Evolutionary conservation across 1,140 invertebrate genomes (phyloP), one percentile per base, ranked within the genome.

Genomic region (Trichoplusia ni): DNA sequence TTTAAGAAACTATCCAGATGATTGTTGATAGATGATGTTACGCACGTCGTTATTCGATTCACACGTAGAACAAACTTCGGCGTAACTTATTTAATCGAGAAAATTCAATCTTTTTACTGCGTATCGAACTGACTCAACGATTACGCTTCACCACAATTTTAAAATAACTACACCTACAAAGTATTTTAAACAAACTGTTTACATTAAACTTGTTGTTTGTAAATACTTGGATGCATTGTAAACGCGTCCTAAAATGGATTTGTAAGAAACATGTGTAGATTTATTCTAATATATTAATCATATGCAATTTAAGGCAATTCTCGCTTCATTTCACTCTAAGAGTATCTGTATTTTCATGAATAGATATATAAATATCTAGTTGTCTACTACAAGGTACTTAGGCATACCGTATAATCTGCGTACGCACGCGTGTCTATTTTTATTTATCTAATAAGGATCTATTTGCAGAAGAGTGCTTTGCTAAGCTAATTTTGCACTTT

Each of bases 401-500:
- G n/a, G n/a, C n/a, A n/a, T n/a, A n/a, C n/a, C n/a, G n/a, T n/a
- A n/a, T n/a, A n/a, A n/a, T n/a, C n/a, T n/a, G n/a, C n/a, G n/a
- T n/a, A n/a, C n/a, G n/a, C n/a, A n/a, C n/a, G n/a, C n/a, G n/a
- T n/a, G n/a, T n/a, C n/a, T n/a, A n/a, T 19, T 19, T 19, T 19
- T 35, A 2, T n/a, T 11, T 14, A 31, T 4, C 11, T 29, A 29
- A 31, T n/a, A 21, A 8, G 5, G 49, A 35, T 53, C 18, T 8
- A 21, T 21, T 21, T 14, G 2, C 18, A 25, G 6, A 51, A 62
- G 51, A 62, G 23, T 8, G 44, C 49, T 62, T 51, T 25, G 8
- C 46, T 51, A 51, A 49, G 33, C 40, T 27, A 51, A 62, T 49
- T 40, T 46, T 49, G 33, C 44, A 59, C 11, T 27, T 53, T 5